phyloP scores from a whole-genome alignment of 2,888 invertebrate species.

The Colostygia pectinataria region DNA sequence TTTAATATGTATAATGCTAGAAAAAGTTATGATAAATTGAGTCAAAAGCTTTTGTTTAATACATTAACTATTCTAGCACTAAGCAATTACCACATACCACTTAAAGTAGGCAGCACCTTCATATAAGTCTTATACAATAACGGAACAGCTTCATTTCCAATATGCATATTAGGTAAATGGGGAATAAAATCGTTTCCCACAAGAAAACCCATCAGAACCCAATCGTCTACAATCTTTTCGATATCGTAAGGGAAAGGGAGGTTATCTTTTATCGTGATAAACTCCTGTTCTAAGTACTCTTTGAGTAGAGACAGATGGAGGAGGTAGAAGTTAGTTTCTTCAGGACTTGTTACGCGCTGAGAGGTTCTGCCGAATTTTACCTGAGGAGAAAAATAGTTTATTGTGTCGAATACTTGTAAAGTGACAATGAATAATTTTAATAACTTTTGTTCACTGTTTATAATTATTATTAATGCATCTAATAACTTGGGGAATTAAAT shows the following conservation, averaged over 20 bases:
- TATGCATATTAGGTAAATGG: constrained; percentile 96
- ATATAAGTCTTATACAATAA: constrained; percentile 94
- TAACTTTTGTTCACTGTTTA: too few species aligned
- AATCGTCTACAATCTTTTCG: constrained; percentile 97
- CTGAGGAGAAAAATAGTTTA: constrained; percentile 61
- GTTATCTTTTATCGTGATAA: constrained; percentile 86
- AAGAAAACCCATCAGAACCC: constrained; percentile 98
- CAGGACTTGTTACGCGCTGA: constrained; percentile 88
- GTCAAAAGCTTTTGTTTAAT: constrained; percentile 13
- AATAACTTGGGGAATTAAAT: too few species aligned
- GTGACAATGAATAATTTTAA: too few species aligned
- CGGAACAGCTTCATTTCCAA: constrained; percentile 94
- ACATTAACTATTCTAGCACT: background rate
- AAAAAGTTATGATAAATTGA: background rate
- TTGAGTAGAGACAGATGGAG: constrained; percentile 95
- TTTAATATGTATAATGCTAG: background rate
- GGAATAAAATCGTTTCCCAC: constrained; percentile 99
- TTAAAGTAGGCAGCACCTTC: constrained; percentile 91
- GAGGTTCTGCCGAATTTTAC: constrained; percentile 89
- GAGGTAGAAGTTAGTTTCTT: constrained; percentile 96
- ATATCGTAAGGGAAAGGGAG: constrained; percentile 91
- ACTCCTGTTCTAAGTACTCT: constrained; percentile 97
- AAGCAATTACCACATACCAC: constrained; percentile 83
- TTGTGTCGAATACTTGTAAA: too few species aligned
- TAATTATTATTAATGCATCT: too few species aligned